phyloP scores from a whole-genome alignment of 2,113 vertebrate genomes.

The Smithornis capensis region DNA sequence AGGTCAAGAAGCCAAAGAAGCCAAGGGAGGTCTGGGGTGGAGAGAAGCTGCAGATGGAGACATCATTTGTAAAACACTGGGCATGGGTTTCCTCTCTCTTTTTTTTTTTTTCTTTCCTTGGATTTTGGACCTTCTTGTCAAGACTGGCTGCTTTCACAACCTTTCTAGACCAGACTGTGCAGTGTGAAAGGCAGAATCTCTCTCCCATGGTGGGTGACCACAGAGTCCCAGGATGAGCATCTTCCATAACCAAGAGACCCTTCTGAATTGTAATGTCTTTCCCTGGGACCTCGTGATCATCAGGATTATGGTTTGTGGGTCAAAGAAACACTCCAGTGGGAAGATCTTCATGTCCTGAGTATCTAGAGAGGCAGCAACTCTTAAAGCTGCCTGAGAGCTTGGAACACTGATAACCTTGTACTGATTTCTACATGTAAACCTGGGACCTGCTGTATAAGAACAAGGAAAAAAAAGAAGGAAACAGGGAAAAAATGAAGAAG shows the following conservation, averaged over 20 bases:
- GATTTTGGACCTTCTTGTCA: background rate
- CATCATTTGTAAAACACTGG: background rate
- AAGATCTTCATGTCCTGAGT: background rate
- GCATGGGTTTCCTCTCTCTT: background rate
- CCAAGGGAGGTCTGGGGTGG: background rate
- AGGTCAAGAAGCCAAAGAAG: background rate
- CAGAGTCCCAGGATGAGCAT: fast-evolving
- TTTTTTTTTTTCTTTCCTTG: background rate
- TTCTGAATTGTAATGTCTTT: background rate
- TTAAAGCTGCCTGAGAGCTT: background rate
- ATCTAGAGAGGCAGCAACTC: background rate
- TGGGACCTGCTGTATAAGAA: background rate
- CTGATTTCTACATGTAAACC: background rate
- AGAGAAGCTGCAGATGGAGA: background rate
- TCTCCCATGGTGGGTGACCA: fast-evolving
- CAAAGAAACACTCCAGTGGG: background rate
- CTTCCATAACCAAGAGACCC: background rate
- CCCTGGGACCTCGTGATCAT: background rate
- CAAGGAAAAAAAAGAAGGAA: background rate
- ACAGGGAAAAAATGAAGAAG: fast-evolving
- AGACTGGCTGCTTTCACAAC: background rate
- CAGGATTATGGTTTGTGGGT: fast-evolving
- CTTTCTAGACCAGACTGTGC: background rate
- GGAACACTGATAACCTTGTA: background rate
- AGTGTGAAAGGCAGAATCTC: background rate